Evolutionary conservation across 1,140 invertebrate genomes (phyloP).

Genomic region (Drosophila nigromelanica): DNA sequence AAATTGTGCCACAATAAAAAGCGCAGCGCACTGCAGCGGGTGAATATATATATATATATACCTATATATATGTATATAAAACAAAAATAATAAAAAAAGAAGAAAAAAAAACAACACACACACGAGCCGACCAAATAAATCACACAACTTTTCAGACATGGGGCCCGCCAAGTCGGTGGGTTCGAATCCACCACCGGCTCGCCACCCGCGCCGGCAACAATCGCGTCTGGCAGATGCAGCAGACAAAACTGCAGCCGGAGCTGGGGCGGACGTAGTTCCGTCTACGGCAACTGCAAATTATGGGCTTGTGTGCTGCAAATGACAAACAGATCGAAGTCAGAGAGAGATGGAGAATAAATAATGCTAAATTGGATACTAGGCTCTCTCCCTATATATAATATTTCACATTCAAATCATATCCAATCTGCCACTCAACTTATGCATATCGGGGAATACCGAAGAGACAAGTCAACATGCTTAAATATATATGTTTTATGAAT

Average conservation of each 20-base stretch:
- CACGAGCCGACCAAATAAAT: constrained; percentile 75
- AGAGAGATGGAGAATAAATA: neutral
- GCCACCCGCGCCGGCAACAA: neutral
- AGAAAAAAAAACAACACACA: constrained; percentile 35
- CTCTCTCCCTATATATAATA: too few relatives aligned
- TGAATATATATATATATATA: constrained; percentile 21
- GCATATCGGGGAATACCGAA: too few relatives aligned
- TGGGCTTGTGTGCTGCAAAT: constrained; percentile 18
- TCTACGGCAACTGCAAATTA: constrained; percentile 26
- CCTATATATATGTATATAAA: neutral
- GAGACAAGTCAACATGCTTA: too few relatives aligned
- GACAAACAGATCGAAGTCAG: constrained; percentile 29
- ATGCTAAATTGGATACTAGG: too few relatives aligned
- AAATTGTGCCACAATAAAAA: constrained; percentile 76
- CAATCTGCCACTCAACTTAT: too few relatives aligned
- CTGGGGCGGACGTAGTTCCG: neutral
- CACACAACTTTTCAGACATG: constrained; percentile 77
- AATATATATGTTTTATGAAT: too few relatives aligned
- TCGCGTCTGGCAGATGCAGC: constrained; percentile 32
- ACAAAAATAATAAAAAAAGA: constrained; percentile 24
- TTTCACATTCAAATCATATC: too few relatives aligned
- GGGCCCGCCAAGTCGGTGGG: constrained; percentile 46
- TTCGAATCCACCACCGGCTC: neutral
- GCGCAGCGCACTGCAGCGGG: constrained; percentile 53
- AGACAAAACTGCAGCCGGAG: constrained; percentile 5